Base-by-base conservation (phyloP, 53 echinoderm and acorn worm species). In the Antedon mediterranea region DNA sequence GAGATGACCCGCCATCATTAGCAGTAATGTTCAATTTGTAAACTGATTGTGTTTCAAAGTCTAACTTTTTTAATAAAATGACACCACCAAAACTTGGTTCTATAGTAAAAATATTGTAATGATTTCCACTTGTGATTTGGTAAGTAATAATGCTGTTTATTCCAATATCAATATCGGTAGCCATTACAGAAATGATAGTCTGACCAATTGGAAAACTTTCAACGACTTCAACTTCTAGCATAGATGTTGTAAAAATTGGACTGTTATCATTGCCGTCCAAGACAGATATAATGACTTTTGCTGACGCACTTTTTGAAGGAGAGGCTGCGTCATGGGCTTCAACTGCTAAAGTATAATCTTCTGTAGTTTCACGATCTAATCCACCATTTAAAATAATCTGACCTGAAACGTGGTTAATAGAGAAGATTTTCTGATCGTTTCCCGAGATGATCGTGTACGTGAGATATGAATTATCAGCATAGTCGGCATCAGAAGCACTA, bases 201-300 rank as follows among this genome's bases (percentile, higher is more conserved):
- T 94, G 83, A 34, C 87, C 95, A 74, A 91, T 85, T 31, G 78
- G 79, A 30, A 91, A 82, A 78, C 89, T 89, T 71, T 91, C 91
- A 15, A 89, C 89, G 27, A 94, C 89, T 76, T 91, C 91, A 14
- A 94, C 74, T 31, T 85, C 83, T 8, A 75, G 4, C 20, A 30
- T 29, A 28, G 43, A 4, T 14, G 89, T 71, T 74, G 72, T 71
- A 76, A 89, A 89, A 3, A 83, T 73, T 43, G 95, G 95, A 30
- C 43, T 42, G 71, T 94, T 91, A 77, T 94, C 95, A 74, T 94
- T 94, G 72, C 89, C 95, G 85, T 94, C 95, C 74, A 94, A 79
- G 32, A 94, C 84, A 34, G 80, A 81, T 27, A 94, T 75, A 71
- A 70, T 72, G 13, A 94, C 91, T n/a, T 89, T 71, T 15, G 82